A percentile compares a stretch with the other conserved stretches of the same genome.
phyloP scores from a whole-genome alignment of 2,113 vertebrate genomes.

The Coptodon bakossiorum region DNA sequence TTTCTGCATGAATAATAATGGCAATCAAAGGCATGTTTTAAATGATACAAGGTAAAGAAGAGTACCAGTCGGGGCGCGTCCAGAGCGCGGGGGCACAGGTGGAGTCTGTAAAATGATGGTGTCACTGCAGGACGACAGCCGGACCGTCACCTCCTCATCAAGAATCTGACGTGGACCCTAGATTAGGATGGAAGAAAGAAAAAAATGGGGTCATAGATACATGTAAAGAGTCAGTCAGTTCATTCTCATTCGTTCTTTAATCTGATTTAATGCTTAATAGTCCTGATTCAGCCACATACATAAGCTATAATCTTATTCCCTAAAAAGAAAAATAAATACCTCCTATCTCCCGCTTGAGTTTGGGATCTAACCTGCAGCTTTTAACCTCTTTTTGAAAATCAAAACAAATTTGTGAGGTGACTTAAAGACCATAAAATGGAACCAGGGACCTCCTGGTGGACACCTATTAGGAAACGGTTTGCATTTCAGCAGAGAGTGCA shows the following conservation, averaged over 20 bases:
- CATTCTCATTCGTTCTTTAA: accelerated
- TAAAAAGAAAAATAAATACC: background rate
- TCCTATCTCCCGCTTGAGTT: background rate
- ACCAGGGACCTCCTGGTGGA: accelerated
- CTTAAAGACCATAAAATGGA: background rate
- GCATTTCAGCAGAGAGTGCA: background rate
- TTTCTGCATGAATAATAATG: background rate
- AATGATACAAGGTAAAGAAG: accelerated
- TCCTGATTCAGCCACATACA: background rate
- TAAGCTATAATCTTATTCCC: background rate
- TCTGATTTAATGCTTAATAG: background rate
- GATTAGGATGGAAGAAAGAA: background rate
- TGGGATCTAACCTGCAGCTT: background rate
- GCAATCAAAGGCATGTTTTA: background rate
- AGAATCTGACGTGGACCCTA: conserved; percentile 85
- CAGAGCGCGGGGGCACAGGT: conserved; percentile 67
- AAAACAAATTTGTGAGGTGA: background rate
- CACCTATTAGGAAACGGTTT: accelerated
- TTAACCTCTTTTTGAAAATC: background rate
- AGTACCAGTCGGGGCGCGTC: conserved; percentile 37
- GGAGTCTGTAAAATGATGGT: conserved; percentile 81
- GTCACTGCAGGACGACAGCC: conserved; percentile 85
- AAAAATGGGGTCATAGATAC: accelerated
- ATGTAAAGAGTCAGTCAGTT: background rate
- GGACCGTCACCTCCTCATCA: conserved; percentile 84